Conservation (phyloP, 2,797 vertebrate species). For the Loris lydekkerianus region DNA sequence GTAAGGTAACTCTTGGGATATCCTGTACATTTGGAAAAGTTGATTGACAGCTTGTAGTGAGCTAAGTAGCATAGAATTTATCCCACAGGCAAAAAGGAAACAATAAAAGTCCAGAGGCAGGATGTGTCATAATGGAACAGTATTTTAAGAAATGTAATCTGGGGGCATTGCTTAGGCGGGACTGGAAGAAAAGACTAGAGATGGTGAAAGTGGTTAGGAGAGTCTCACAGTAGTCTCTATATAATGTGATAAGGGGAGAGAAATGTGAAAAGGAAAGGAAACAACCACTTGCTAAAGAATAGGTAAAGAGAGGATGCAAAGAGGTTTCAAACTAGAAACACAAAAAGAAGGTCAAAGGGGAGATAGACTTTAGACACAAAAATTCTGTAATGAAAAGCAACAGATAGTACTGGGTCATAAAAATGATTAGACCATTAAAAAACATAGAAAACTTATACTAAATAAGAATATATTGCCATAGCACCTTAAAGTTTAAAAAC, state of each 20-base stretch:
- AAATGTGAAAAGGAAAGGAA: conserved; percentile 31
- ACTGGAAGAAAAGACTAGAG: not conserved
- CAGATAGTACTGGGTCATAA: not conserved
- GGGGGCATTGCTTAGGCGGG: not conserved
- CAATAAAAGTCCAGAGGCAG: not conserved
- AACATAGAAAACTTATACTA: not conserved
- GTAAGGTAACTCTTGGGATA: too few relatives aligned
- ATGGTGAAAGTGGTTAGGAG: not conserved
- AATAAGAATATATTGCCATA: not conserved
- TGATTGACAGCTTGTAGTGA: not conserved
- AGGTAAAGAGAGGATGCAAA: not conserved
- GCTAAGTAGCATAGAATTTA: not conserved
- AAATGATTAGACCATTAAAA: not conserved
- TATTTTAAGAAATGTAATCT: conserved; percentile 47
- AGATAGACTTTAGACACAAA: not conserved
- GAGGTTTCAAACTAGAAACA: not conserved
- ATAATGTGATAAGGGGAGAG: not conserved
- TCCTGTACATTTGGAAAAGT: not conserved
- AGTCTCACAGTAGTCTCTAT: not conserved
- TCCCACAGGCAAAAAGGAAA: not conserved
- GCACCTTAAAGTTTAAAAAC: conserved; percentile 42
- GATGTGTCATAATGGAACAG: not conserved
- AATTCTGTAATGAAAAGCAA: conserved; percentile 14
- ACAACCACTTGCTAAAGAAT: not conserved
- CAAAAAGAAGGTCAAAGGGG: not conserved